phyloP scores from a whole-genome alignment of 1,140 invertebrate species.

The Calycopis cecrops region DNA sequence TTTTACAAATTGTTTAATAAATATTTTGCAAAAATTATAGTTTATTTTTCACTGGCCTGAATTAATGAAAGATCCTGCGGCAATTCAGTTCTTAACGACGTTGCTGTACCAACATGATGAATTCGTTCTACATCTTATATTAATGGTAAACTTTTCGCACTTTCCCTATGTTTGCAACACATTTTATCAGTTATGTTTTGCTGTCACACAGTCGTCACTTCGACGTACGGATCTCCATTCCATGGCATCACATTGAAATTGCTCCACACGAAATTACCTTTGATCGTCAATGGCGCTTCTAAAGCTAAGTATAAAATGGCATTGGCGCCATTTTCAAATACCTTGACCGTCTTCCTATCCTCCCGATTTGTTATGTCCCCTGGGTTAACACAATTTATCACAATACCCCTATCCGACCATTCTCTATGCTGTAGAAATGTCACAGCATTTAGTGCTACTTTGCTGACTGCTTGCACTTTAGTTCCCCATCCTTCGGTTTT shows the following conservation, averaged over 20 bases:
- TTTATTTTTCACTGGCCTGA: too few species aligned
- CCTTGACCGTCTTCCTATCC: slow-evolving; percentile 49
- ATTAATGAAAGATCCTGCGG: too few species aligned
- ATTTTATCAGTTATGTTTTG: not conserved
- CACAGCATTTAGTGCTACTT: slow-evolving; percentile 59
- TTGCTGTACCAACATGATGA: too few species aligned
- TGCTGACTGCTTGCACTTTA: slow-evolving; percentile 56
- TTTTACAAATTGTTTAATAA: too few species aligned
- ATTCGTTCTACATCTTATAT: too few species aligned
- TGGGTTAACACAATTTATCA: slow-evolving; percentile 67
- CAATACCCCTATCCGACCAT: slow-evolving; percentile 47
- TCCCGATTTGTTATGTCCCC: slow-evolving; percentile 45
- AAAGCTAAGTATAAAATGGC: slow-evolving; percentile 60
- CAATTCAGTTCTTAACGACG: too few species aligned
- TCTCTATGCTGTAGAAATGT: slow-evolving; percentile 63
- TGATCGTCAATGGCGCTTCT: slow-evolving; percentile 57
- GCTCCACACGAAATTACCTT: slow-evolving; percentile 68
- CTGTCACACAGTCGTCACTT: slow-evolving; percentile 56
- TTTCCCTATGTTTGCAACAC: too few species aligned
- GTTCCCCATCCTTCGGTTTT: slow-evolving; percentile 62
- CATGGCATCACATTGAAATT: slow-evolving; percentile 65
- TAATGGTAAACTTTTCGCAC: too few species aligned
- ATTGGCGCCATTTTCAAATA: slow-evolving; percentile 63
- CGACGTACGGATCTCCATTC: slow-evolving; percentile 63
- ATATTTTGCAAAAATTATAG: too few species aligned